Conservation (phyloP, 2,113 vertebrate genomes). For the Scortum barcoo region DNA sequence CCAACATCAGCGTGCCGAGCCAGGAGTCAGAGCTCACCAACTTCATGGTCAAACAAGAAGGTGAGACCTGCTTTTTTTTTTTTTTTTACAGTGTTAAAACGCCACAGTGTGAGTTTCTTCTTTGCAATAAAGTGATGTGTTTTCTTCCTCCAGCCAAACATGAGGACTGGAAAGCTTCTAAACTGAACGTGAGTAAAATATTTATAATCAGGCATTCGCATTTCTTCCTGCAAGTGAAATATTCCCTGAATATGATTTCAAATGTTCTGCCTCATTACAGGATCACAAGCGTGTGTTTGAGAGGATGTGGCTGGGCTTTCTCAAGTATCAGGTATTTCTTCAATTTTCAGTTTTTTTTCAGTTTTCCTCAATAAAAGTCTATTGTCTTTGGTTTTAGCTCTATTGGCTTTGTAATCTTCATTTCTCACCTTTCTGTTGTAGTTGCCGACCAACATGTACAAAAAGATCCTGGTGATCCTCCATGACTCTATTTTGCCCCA, state of each 20-base stretch:
- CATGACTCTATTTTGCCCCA: slow-evolving; percentile 93
- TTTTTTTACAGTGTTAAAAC: not conserved
- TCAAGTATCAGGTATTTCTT: slow-evolving; percentile 90
- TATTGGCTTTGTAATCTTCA: not conserved
- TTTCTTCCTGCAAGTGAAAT: not conserved
- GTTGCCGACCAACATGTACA: slow-evolving; percentile 91
- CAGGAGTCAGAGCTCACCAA: slow-evolving; percentile 80
- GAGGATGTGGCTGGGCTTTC: slow-evolving; percentile 93
- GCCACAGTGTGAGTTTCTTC: not conserved
- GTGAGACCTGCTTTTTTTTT: slow-evolving; percentile 77
- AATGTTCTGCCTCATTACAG: slow-evolving; percentile 74
- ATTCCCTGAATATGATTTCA: not conserved
- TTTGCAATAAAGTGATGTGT: not conserved
- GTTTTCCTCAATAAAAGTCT: not conserved
- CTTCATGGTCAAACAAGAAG: slow-evolving; percentile 88
- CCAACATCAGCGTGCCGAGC: slow-evolving; percentile 87
- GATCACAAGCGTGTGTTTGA: slow-evolving; percentile 92
- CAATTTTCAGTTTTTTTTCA: not conserved
- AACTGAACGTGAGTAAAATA: slow-evolving; percentile 85
- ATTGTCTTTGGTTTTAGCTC: not conserved
- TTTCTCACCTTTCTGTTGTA: slow-evolving; percentile 65
- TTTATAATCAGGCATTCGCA: not conserved
- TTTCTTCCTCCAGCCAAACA: slow-evolving; percentile 81
- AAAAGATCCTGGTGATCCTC: slow-evolving; percentile 92
- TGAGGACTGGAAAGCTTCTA: slow-evolving; percentile 89